Base-by-base conservation (phyloP, 2,888 invertebrate species). In the Agonopterix subpropinquella region DNA sequence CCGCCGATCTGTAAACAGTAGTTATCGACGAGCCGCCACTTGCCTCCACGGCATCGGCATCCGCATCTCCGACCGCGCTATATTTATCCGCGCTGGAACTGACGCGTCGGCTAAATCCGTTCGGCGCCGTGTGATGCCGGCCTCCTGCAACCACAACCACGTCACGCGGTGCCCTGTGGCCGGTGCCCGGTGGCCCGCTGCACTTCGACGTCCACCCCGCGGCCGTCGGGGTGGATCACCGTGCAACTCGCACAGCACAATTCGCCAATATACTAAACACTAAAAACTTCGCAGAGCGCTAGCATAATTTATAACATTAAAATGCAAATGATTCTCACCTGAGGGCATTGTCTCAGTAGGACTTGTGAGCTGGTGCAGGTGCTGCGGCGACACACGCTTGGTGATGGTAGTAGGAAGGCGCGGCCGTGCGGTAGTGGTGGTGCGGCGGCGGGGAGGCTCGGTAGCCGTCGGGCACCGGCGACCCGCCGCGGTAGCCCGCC, bases 331-430 rank as follows among this genome's bases (percentile, higher is more conserved):
- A 52, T 48, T 51, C 80, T 83, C 62, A 87, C 87, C 87, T 86
- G 77, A 76, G 64, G 67, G 65, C 65, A 52, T 54, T 67, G 58
- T 77, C 80, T 88, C 86, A 89, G 80, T 88, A 87, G 61, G 87
- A 89, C 72, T 89, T 89, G 64, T 87, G 88, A 47, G 86, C 84
- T 46, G 85, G 79, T 46, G 86, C 74, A 39, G 87, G 85, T 47
- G 77, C 86, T 42, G 87, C 86, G 45, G 89, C 90, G 45, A 90
- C 90, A 75, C 91, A 91, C 57, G 91, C 90, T 70, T 91, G 91
- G 61, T 91, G 91, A 59, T 91, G 91, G 53, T 90, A 86, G 61
- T 90, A 85, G 39, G 87, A 77, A 43, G 86, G 83, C 44, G 84
- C 84, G 11, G 87, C 82, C 49, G 90, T 60, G 65, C 85, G 77